phyloP scores from a whole-genome alignment of 2,888 invertebrate species.

The Cephus sareptanus region DNA sequence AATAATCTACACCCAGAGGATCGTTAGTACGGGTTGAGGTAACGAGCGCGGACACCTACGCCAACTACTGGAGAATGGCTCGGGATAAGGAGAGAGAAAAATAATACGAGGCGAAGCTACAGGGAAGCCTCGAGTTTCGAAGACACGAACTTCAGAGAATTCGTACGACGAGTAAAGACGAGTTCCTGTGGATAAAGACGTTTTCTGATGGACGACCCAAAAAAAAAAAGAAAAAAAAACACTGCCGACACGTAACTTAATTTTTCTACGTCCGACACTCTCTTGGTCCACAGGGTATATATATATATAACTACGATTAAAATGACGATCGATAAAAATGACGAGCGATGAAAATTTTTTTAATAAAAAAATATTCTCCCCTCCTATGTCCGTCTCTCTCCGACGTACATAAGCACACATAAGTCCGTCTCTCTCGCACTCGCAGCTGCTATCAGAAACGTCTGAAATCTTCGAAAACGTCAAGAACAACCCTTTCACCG shows the following conservation, averaged over 20 bases:
- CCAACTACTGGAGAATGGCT: conserved; percentile 8
- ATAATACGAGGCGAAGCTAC: conserved; percentile 23
- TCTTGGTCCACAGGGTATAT: background rate
- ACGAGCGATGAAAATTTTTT: background rate
- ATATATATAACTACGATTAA: background rate
- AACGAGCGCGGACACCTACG: background rate
- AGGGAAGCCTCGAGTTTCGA: background rate
- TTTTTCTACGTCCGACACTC: background rate
- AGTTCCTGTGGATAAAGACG: background rate
- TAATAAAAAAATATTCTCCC: background rate
- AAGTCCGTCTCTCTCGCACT: background rate
- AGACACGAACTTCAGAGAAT: background rate
- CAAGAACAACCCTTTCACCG: background rate
- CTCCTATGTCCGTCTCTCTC: background rate
- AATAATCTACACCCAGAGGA: conserved; percentile 15
- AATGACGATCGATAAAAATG: no score
- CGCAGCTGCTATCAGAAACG: background rate
- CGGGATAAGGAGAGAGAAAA: conserved; percentile 16
- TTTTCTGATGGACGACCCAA: background rate
- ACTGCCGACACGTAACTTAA: background rate
- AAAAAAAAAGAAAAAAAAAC: background rate
- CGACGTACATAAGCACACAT: background rate
- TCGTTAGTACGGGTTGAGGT: background rate
- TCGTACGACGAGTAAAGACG: background rate
- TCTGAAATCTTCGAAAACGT: background rate